These are phyloP conservation scores for Macrotis lagotis DNA, from an alignment of 2,113 vertebrate genomes.

Conservation along the genomic window DNA sequence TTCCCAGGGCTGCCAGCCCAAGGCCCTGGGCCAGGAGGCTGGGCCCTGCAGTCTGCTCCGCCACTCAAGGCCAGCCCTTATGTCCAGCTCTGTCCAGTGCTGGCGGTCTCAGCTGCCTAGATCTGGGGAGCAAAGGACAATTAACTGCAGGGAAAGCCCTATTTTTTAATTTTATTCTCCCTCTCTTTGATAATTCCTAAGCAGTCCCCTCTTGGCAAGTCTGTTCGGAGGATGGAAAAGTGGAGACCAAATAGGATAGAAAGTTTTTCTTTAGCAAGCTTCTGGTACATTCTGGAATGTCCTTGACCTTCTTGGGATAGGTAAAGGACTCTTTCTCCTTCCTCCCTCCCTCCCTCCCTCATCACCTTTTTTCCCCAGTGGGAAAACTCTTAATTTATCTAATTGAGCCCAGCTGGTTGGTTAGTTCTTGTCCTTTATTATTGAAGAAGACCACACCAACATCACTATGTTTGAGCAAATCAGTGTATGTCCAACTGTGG, in stretches of 20 bases:
- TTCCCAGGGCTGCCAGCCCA: background rate
- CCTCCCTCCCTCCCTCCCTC: background rate
- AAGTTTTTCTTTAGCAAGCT: background rate
- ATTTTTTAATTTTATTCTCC: background rate
- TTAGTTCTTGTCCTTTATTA: no score
- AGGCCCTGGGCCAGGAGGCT: background rate
- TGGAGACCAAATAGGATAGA: background rate
- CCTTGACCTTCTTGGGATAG: background rate
- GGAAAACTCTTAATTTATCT: background rate
- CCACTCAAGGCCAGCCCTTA: background rate
- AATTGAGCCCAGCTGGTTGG: background rate
- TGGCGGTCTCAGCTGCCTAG: conserved; percentile 7
- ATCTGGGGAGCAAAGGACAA: conserved; percentile 8
- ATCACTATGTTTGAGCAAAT: no score
- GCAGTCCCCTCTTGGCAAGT: background rate
- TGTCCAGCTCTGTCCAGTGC: background rate
- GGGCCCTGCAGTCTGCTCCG: background rate
- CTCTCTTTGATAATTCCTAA: background rate
- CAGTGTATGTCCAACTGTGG: no score
- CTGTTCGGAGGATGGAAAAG: background rate
- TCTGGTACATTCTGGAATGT: background rate
- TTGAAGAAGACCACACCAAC: no score
- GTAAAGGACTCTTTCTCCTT: background rate
- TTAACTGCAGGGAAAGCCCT: conserved; percentile 6
- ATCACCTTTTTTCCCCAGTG: background rate